Evolutionary conservation across 2,797 vertebrate genomes (phyloP), one percentile per base, ranked within the genome.

Genomic region (Tiaroga cobitis): DNA sequence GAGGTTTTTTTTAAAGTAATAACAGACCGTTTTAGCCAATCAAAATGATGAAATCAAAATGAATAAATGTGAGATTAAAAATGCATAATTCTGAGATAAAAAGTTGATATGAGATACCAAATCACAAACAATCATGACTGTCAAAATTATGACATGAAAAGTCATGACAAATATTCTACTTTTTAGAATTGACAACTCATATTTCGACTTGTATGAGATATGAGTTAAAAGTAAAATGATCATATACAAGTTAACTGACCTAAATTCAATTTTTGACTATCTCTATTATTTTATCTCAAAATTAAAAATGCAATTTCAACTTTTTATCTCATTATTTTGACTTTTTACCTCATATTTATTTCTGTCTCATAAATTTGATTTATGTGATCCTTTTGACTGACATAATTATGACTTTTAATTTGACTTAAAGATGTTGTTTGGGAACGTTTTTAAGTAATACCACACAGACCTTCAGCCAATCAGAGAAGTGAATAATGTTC

Each of bases 261-360:
- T 61, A 2, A 61, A 61, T 26, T 0, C 0, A 0, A 0, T 61
- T 26, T 59, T 26, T 2, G 46, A 46, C n/a, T 2, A 26, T 26
- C 21, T 61, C 2, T 21, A 21, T 54, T 13, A n/a, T 15, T 61
- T 61, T 15, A 15, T 61, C n/a, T 61, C n/a, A 26, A 61, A 61
- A 13, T 15, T 2, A 59, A 59, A 59, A 59, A 59, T 26, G 10
- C 24, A 2, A 26, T n/a, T 46, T 46, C 43, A 3, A 3, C 19
- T 1, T 21, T 54, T 54, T 21, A 54, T 8, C 19, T 54, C 2
- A 21, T 46, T 46, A 46, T 46, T 46, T 46, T 46, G 11, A 43
- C 41, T 43, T 43, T 43, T 43, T 43, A 43, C 43, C 43, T 43
- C 41, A 43, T 43, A 43, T 43, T 43, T 4, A 46, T 46, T 46